Evolutionary conservation across 2,888 invertebrate species (phyloP).

Genomic region (Apantesis nais): DNA sequence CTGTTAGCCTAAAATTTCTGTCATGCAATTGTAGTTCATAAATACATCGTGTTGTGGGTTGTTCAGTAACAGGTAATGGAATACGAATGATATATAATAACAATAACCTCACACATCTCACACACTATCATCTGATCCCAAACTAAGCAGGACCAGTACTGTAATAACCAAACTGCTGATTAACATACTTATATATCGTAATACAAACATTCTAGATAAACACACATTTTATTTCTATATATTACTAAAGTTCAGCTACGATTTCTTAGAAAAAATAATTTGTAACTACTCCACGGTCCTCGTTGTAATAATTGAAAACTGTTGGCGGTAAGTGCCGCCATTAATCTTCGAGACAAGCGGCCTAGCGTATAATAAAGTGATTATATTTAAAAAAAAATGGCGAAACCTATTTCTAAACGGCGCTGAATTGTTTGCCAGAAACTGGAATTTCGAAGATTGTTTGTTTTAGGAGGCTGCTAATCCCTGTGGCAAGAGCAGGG

Average conservation of each 20-base stretch:
- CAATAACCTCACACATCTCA: too few species aligned
- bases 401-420: conserved; percentile 2
- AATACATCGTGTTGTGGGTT: too few species aligned
- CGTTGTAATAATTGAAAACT: conserved; percentile 3
- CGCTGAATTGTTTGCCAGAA: not conserved
- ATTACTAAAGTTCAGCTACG: not conserved
- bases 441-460: not conserved
- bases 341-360: not conserved
- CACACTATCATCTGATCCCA: too few species aligned
- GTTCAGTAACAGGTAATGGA: too few species aligned
- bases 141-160: too few species aligned
- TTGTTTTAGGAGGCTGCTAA: not conserved
- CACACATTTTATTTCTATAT: not conserved
- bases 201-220: too few species aligned
- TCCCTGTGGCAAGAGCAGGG: not conserved
- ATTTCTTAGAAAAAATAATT: not conserved
- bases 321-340: not conserved
- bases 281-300: not conserved
- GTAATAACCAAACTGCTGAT: too few species aligned
- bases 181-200: too few species aligned
- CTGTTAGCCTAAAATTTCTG: too few species aligned
- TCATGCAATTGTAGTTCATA: too few species aligned
- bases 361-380: not conserved
- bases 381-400: not conserved
- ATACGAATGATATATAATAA: too few species aligned